These are phyloP conservation scores for Lypha dubia DNA, from an alignment of 2,888 invertebrate genomes.

Conservation along the genomic window DNA sequence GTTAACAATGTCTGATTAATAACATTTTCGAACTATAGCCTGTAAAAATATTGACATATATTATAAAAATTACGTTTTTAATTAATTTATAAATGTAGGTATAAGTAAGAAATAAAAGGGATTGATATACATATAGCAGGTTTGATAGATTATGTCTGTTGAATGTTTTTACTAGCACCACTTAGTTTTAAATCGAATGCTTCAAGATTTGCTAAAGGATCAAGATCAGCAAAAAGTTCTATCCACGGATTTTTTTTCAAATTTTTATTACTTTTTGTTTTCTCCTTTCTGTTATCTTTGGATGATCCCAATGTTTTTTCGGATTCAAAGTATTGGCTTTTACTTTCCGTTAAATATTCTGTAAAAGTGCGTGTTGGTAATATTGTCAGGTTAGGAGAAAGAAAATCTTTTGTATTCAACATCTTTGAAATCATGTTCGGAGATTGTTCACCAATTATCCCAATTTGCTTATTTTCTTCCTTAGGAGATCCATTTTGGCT, in stretches of 20 bases:
- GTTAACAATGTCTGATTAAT: too few relatives aligned
- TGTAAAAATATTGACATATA: too few relatives aligned
- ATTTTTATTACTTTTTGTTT: constrained; percentile 49
- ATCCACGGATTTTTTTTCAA: constrained; percentile 77
- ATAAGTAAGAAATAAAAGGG: background rate
- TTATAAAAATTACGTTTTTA: background rate
- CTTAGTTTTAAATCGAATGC: constrained; percentile 80
- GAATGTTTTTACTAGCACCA: constrained; percentile 77
- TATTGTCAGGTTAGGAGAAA: background rate
- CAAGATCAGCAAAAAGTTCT: constrained; percentile 80
- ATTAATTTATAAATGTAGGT: background rate
- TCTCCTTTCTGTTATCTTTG: background rate
- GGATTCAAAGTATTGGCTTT: background rate
- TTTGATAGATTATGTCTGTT: constrained; percentile 78
- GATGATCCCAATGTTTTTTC: constrained; percentile 1
- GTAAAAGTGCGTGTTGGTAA: constrained; percentile 1
- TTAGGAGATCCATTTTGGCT: background rate
- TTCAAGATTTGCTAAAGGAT: constrained; percentile 80
- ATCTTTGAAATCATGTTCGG: constrained; percentile 13
- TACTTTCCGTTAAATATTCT: background rate
- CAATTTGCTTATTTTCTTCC: background rate
- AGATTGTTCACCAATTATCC: background rate
- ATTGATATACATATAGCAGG: background rate
- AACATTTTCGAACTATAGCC: too few relatives aligned
- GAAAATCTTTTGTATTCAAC: background rate